These are phyloP conservation scores for Hipparchia semele DNA, from an alignment of 2,888 invertebrate species.

Conservation along the genomic window DNA sequence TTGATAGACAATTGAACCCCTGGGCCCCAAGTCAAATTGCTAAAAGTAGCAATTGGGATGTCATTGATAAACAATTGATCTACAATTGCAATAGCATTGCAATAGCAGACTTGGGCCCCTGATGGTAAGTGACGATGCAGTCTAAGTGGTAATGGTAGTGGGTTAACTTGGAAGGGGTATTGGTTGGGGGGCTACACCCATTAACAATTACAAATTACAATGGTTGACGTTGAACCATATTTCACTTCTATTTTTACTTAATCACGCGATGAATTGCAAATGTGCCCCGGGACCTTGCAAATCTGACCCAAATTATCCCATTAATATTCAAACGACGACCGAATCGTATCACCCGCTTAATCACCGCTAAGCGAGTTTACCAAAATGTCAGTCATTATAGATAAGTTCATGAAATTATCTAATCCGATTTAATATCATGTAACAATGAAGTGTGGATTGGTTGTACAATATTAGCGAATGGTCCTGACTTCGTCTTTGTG, in stretches of 20 bases:
- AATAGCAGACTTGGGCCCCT: too few species aligned
- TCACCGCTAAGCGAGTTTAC: conserved; percentile 59
- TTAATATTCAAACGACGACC: conserved; percentile 56
- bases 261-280: conserved; percentile 36
- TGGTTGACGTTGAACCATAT: too few species aligned
- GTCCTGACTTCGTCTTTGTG: too few species aligned
- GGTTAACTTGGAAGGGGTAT: too few species aligned
- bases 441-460: neutral
- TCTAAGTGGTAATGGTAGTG: too few species aligned
- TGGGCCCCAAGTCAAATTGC: too few species aligned
- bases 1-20: too few species aligned
- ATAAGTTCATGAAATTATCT: conserved; percentile 46
- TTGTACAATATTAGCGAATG: neutral
- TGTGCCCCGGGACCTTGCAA: conserved; percentile 17
- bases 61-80: too few species aligned
- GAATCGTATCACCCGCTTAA: conserved; percentile 58
- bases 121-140: too few species aligned
- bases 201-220: neutral
- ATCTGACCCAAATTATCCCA: conserved; percentile 36
- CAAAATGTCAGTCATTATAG: conserved; percentile 53
- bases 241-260: conserved; percentile 14
- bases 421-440: conserved; percentile 9
- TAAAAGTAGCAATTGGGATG: too few species aligned
- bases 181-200: too few species aligned
- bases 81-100: too few species aligned